These are phyloP conservation scores for Acheta domesticus DNA, from an alignment of 2,888 invertebrate species.

Conservation along the genomic window DNA sequence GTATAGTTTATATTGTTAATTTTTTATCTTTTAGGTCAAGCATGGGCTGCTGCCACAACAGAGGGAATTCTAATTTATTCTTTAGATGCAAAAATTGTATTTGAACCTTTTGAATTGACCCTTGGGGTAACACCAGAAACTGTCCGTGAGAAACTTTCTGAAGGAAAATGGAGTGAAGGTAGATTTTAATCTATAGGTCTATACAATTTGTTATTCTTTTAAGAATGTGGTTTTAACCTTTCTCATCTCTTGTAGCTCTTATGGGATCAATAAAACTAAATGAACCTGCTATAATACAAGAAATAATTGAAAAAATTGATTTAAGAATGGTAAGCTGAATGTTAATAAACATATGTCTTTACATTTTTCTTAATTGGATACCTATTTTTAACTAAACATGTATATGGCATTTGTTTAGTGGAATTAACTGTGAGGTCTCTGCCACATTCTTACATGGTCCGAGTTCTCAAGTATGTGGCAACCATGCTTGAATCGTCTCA, in stretches of 20 bases:
- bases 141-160: slow-evolving; percentile 56
- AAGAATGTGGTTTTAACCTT: slow-evolving; percentile 18
- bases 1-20: too few species aligned
- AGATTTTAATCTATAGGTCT: slow-evolving; percentile 27
- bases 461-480: slow-evolving; percentile 68
- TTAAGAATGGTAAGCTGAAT: slow-evolving; percentile 64
- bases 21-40: slow-evolving; percentile 57
- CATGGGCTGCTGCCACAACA: slow-evolving; percentile 90
- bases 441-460: slow-evolving; percentile 70
- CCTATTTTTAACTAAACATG: neutral
- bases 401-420: slow-evolving; percentile 59
- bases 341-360: neutral
- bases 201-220: neutral
- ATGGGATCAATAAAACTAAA: slow-evolving; percentile 83
- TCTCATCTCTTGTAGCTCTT: slow-evolving; percentile 57
- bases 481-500: slow-evolving; percentile 69
- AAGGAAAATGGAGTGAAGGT: slow-evolving; percentile 63
- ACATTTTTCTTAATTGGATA: neutral
- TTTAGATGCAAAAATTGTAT: slow-evolving; percentile 71
- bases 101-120: slow-evolving; percentile 91
- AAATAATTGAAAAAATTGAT: slow-evolving; percentile 80
- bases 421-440: slow-evolving; percentile 67
- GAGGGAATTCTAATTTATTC: slow-evolving; percentile 93
- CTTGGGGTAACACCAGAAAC: slow-evolving; percentile 75
- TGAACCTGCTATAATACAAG: slow-evolving; percentile 68